Evolutionary conservation across 2,113 vertebrate species (phyloP), one percentile per base, ranked within the genome.

Genomic region (Loxodonta africana): DNA sequence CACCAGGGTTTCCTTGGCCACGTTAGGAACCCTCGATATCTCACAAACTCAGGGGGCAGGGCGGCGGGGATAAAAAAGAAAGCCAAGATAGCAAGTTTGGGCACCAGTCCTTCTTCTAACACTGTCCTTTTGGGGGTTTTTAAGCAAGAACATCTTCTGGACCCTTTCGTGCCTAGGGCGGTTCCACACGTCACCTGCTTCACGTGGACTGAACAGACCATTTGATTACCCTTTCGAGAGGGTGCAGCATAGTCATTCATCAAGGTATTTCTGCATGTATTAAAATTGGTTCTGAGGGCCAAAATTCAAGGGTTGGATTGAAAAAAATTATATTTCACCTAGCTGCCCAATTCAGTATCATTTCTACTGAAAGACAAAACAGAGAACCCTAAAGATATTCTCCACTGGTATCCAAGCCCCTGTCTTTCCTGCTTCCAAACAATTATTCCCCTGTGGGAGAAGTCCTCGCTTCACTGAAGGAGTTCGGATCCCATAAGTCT

Each of bases 201-300:
- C n/a, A 51, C 21, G 15, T 5, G 33, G 48, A 91, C 57, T 71
- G 83, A 93, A 77, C 11, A 76, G 53, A 33, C 28, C 11, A 85
- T 44, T 8, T 81, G 5, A 37, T 46, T 82, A n/a, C 77, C 71
- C 41, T 88, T 71, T 44, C 8, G 1, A 80, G 8, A 57, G 3
- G 4, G 23, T 41, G 33, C 30, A 28, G 6, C 62, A 80, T 21
- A 81, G 10, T 74, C 15, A 73, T 11, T 76, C 41, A 94, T 25
- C 33, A 91, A 89, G 44, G 20, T 23, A 84, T 71, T 87, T 91
- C 41, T 95, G 9, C 63, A 77, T 21, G 25, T 5, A 84, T 90
- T 87, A 89, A 77, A 96, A 65, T 17, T 33, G 18, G 88, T 71
- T 84, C 26, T 92, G 51, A 96, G 60, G 21, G 46, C 8, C 69